These are phyloP conservation scores for Sebastiscus tertius DNA, from an alignment of 2,797 vertebrate genomes.

Conservation along the genomic window DNA sequence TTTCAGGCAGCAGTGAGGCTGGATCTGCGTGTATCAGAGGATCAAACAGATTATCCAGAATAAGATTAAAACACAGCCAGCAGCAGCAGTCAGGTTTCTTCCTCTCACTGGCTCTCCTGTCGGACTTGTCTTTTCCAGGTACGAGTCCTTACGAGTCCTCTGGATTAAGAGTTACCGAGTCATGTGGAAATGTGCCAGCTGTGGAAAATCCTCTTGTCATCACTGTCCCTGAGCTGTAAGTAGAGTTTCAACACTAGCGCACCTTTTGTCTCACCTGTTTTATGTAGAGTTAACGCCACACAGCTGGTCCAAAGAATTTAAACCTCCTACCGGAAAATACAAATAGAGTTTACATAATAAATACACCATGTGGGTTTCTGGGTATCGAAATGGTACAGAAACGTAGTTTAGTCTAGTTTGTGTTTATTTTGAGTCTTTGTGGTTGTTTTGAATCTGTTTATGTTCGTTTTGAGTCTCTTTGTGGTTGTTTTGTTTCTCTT, in stretches of 20 bases:
- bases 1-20: slow-evolving; percentile 2
- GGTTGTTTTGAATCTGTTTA: no score
- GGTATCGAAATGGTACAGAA: neutral
- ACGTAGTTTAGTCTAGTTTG: no score
- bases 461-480: no score
- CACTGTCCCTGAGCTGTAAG: neutral
- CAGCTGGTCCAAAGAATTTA: neutral
- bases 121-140: slow-evolving; percentile 13
- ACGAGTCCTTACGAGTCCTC: neutral
- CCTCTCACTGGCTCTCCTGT: neutral
- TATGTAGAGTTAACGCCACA: neutral
- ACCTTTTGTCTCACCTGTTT: neutral
- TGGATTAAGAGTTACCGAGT: neutral
- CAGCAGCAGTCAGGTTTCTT: neutral
- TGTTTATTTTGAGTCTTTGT: neutral
- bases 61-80: neutral
- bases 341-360: neutral
- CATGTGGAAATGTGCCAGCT: neutral
- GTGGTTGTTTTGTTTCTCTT: rapidly evolving
- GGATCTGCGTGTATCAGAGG: slow-evolving; percentile 9
- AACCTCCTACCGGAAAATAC: neutral
- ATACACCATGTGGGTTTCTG: neutral
- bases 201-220: neutral
- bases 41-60: slow-evolving; percentile 34
- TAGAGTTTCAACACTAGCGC: neutral